Conservation (phyloP, 2,113 vertebrate genomes). For the Nanorana parkeri region DNA sequence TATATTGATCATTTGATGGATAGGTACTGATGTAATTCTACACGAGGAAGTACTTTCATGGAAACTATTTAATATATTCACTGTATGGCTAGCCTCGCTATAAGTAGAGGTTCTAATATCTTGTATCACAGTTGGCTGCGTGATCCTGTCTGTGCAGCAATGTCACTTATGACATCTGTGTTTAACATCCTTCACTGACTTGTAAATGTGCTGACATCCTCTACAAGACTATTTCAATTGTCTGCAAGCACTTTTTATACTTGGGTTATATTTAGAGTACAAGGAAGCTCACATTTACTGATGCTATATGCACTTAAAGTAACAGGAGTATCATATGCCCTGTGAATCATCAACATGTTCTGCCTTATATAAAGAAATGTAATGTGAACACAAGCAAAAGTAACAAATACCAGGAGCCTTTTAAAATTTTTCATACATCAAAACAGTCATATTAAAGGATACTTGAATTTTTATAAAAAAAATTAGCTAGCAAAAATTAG, state of each 20-base stretch:
- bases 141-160: not conserved
- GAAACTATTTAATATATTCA: conserved; percentile 1
- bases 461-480: too few relatives aligned
- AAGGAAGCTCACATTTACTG: not conserved
- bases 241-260: not conserved
- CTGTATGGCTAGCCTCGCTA: not conserved
- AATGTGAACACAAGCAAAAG: not conserved
- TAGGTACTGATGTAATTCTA: not conserved
- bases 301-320: not conserved
- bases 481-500: too few relatives aligned
- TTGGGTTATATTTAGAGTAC: not conserved
- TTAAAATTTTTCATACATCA: too few relatives aligned
- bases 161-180: conserved; percentile 15
- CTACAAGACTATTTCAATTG: conserved; percentile 6
- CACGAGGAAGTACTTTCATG: not conserved
- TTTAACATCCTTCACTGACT: conserved; percentile 28
- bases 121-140: not conserved
- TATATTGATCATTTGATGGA: conserved; percentile 3
- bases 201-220: conserved; percentile 7
- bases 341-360: not conserved
- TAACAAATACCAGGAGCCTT: too few relatives aligned
- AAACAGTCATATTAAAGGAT: too few relatives aligned
- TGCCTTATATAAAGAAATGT: not conserved
- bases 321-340: not conserved
- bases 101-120: not conserved